Evolutionary conservation across 2,888 invertebrate genomes (phyloP).

Genomic region (Neelides folsomi): DNA sequence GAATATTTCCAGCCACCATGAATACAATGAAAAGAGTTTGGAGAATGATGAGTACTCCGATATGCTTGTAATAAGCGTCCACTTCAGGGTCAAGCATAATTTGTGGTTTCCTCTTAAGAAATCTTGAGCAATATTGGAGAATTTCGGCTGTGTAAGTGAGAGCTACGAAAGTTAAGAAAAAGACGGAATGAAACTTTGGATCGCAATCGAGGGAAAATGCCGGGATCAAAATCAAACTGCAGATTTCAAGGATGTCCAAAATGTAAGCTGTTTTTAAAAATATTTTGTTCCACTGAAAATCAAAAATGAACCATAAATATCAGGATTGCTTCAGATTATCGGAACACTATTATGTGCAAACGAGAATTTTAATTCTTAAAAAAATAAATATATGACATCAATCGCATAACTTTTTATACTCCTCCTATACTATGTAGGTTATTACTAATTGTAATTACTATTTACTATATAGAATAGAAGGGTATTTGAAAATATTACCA

Average conservation of each 20-base stretch:
- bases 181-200: constrained; percentile 1
- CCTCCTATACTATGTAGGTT: too few relatives aligned
- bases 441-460: too few relatives aligned
- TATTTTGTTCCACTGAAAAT: not conserved
- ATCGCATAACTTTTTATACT: too few relatives aligned
- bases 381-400: too few relatives aligned
- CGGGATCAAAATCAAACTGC: constrained; percentile 5
- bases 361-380: too few relatives aligned
- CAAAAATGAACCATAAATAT: too few relatives aligned
- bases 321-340: too few relatives aligned
- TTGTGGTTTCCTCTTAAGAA: constrained; percentile 1
- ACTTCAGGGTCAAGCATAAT: constrained; percentile 2
- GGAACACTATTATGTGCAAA: too few relatives aligned
- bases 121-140: constrained; percentile 4
- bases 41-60: constrained; percentile 2
- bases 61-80: constrained; percentile 5
- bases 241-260: constrained; percentile 3
- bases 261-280: constrained; percentile 1
- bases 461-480: too few relatives aligned
- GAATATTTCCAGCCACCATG: constrained; percentile 6
- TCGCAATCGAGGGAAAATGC: constrained; percentile 9
- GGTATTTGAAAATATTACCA: too few relatives aligned
- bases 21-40: constrained; percentile 4
- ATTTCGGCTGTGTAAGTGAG: constrained; percentile 6
- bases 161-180: constrained; percentile 3